Percentiles rank a stretch among this genome's conserved stretches.
Conservation (phyloP, 2,797 vertebrate species). For the Falco novaeseelandiae region DNA sequence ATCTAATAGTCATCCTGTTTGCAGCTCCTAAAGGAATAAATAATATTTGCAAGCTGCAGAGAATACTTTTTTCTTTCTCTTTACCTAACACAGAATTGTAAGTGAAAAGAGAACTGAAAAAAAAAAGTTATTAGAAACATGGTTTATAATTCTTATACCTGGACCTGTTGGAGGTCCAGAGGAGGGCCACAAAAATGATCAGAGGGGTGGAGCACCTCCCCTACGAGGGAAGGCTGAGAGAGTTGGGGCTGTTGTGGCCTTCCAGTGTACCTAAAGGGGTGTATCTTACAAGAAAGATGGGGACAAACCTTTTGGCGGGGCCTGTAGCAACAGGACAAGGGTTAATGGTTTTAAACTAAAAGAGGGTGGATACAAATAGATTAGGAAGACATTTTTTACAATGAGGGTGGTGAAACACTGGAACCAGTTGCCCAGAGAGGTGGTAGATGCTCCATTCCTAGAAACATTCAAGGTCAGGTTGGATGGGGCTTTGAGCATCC, state of each 20-base stretch:
- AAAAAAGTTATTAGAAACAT: background rate
- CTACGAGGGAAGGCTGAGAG: background rate
- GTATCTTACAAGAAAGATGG: too few species aligned
- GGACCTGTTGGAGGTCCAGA: background rate
- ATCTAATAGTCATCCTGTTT: background rate
- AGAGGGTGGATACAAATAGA: background rate
- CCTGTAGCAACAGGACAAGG: background rate
- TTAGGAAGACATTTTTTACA: background rate
- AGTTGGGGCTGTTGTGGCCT: background rate
- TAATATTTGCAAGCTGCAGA: background rate
- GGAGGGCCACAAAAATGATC: background rate
- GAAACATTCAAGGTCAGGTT: background rate
- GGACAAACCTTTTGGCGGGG: too few species aligned
- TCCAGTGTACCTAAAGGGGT: too few species aligned
- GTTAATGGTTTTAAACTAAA: background rate
- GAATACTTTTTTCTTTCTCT: background rate
- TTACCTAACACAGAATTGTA: background rate
- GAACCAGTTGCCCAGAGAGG: background rate
- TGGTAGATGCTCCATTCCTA: background rate
- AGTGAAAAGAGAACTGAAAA: background rate
- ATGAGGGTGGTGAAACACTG: background rate
- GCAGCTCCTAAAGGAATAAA: background rate
- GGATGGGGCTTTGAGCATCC: background rate
- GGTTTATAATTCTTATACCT: background rate
- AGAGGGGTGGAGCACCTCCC: background rate